Evolutionary conservation across 2,797 vertebrate species (phyloP).

Genomic region (Trachops cirrhosus): DNA sequence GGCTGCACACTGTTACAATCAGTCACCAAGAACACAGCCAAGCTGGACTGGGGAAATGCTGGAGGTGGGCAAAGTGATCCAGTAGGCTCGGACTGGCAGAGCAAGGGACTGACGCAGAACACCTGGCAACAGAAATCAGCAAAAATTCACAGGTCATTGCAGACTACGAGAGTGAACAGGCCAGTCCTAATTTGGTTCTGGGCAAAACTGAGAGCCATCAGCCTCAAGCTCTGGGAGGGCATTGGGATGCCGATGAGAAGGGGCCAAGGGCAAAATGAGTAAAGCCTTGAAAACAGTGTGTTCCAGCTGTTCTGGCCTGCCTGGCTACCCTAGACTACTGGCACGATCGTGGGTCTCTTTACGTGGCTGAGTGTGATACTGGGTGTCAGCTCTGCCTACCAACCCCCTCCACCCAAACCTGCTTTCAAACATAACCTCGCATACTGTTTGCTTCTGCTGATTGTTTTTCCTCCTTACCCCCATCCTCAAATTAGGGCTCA

Average conservation of each 20-base stretch:
- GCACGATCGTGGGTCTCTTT: constrained; percentile 74
- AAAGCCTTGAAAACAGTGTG: constrained; percentile 86
- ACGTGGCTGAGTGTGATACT: constrained; percentile 80
- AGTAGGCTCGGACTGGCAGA: constrained; percentile 90
- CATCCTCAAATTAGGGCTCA: constrained; percentile 42
- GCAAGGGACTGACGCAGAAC: constrained; percentile 93
- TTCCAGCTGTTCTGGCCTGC: constrained; percentile 88
- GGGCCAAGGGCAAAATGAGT: constrained; percentile 91
- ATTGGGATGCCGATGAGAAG: constrained; percentile 92
- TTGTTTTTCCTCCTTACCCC: constrained; percentile 66
- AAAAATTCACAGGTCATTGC: constrained; percentile 96
- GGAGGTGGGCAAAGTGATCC: constrained; percentile 95
- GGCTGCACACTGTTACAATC: constrained; percentile 57
- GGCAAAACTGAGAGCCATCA: constrained; percentile 94
- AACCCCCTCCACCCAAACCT: constrained; percentile 72
- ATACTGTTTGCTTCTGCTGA: constrained; percentile 69
- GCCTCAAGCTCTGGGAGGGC: constrained; percentile 94
- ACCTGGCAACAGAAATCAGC: constrained; percentile 97
- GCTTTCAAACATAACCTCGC: constrained; percentile 77
- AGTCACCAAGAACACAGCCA: constrained; percentile 96
- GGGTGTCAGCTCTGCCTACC: constrained; percentile 79
- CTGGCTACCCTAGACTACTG: constrained; percentile 78
- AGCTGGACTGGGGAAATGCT: constrained; percentile 93
- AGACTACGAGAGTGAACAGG: constrained; percentile 92
- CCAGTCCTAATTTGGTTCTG: constrained; percentile 95